Conservation (phyloP, 1,140 invertebrate genomes). For the Babylonia areolata region DNA sequence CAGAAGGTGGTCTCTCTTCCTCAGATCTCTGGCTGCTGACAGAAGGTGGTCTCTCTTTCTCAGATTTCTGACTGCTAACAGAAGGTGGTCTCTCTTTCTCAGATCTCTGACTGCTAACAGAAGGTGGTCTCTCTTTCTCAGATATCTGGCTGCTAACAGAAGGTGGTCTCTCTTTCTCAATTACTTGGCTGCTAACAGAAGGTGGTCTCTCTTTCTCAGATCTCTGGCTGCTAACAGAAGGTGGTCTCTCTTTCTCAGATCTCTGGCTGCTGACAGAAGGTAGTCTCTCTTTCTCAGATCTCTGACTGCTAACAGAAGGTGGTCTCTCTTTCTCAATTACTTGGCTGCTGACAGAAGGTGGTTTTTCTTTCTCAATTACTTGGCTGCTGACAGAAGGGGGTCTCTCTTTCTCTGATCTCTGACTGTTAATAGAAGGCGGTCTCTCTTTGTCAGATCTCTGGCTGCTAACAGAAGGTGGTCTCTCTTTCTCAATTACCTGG, state of each 20-base stretch:
- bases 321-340: too few relatives aligned
- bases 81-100: background rate
- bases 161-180: background rate
- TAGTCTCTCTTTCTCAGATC: constrained; percentile 1
- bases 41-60: too few relatives aligned
- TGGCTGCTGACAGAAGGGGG: too few relatives aligned
- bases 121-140: background rate
- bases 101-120: background rate
- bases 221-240: too few relatives aligned
- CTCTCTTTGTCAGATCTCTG: background rate
- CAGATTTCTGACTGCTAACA: too few relatives aligned
- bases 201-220: too few relatives aligned
- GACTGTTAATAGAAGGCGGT: background rate
- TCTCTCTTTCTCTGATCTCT: background rate
- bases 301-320: background rate
- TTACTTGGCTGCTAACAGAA: background rate
- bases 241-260: too few relatives aligned
- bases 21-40: background rate
- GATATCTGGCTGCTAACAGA: background rate
- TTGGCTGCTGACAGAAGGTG: too few relatives aligned
- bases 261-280: background rate
- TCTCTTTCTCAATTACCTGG: background rate
- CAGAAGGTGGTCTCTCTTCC: background rate
- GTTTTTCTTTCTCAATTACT: too few relatives aligned
- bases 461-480: background rate